A percentile compares a stretch with the other conserved stretches of the same genome.
Evolutionary conservation across 2,797 vertebrate genomes (phyloP).

Genomic region (Sphenopsis melanotis): DNA sequence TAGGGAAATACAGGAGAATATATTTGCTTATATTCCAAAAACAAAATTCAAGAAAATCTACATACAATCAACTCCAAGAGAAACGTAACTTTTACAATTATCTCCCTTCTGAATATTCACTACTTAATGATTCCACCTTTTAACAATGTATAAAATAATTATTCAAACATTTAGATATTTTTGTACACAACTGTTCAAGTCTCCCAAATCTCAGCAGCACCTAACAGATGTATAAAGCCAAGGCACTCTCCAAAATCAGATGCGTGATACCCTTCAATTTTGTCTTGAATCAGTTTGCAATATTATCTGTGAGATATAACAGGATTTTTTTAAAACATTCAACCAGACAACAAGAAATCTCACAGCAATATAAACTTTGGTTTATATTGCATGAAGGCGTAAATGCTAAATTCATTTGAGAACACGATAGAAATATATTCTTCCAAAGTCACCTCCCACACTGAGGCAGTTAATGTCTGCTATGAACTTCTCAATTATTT

Average conservation of each 20-base stretch:
- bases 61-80: neutral
- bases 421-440: neutral
- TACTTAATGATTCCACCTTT: neutral
- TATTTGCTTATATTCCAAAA: neutral
- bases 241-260: neutral
- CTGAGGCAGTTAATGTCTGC: accelerated
- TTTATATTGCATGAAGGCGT: neutral
- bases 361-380: neutral
- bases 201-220: neutral
- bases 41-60: neutral
- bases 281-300: neutral
- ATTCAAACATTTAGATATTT: neutral
- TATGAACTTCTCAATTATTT: neutral
- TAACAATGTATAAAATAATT: neutral
- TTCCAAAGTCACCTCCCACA: neutral
- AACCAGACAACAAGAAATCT: neutral
- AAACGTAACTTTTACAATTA: neutral
- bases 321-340: neutral
- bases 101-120: neutral
- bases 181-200: neutral
- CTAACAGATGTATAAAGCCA: neutral
- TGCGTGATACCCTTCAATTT: neutral
- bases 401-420: neutral
- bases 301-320: neutral
- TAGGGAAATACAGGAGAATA: neutral